Percentiles rank a stretch among this genome's conserved stretches.
phyloP scores from a whole-genome alignment of 37 sponge, comb jelly and placozoan species.

The Lycopodina hypogea region DNA sequence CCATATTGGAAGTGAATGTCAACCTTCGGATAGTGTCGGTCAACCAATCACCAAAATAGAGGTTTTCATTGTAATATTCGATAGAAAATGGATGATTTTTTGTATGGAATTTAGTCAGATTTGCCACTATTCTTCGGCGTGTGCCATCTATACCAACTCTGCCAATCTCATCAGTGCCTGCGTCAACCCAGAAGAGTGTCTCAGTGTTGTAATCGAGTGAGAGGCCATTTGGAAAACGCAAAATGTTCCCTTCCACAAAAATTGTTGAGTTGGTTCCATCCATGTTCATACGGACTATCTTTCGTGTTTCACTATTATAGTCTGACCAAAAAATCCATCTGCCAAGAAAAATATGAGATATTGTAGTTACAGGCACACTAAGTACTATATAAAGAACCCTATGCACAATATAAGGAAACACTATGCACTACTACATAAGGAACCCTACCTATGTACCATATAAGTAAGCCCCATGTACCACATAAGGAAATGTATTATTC shows the following conservation, averaged over 20 bases:
- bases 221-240: constrained; percentile 42
- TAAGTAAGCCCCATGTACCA: too few relatives aligned
- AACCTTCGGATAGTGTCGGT: background rate
- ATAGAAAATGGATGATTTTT: constrained; percentile 48
- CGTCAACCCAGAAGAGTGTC: constrained; percentile 40
- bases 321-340: constrained; percentile 68
- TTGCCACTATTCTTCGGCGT: background rate
- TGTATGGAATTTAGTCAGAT: background rate
- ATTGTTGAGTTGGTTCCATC: constrained; percentile 42
- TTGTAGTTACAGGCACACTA: too few relatives aligned
- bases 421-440: too few relatives aligned
- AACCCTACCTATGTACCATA: too few relatives aligned
- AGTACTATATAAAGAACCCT: too few relatives aligned
- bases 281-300: constrained; percentile 58
- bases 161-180: constrained; percentile 3
- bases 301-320: constrained; percentile 10
- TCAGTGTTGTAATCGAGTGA: constrained; percentile 12
- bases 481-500: too few relatives aligned
- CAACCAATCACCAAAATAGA: constrained; percentile 71
- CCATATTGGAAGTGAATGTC: background rate
- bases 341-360: background rate
- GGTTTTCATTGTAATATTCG: constrained; percentile 14
- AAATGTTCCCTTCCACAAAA: constrained; percentile 4
- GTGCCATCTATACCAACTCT: constrained; percentile 13
- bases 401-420: too few relatives aligned